Base-by-base conservation (phyloP, 2,888 invertebrate genomes). In the Bhutanitis thaidina region DNA sequence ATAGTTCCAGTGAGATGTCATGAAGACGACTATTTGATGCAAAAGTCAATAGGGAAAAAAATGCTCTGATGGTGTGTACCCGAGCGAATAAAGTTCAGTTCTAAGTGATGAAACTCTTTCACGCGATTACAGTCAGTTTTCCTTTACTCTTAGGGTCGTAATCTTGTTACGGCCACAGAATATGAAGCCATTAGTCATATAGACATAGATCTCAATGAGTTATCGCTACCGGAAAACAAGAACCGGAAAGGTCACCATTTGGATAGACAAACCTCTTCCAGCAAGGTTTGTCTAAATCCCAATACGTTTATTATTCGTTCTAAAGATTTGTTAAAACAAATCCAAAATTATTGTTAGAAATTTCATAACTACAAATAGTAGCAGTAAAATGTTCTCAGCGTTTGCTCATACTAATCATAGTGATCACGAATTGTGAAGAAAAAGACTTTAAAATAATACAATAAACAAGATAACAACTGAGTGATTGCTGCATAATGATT, bases 11-110 rank as follows among this genome's bases (percentile, higher is more conserved):
- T 49, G 40, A 43, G 43, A 53, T 49, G 54, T 46, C 49, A 30
- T 43, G 52, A 56, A 58, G 65, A 62, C 71, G 70, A 75, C 77
- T 72, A 71, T 70, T 65, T 67, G 57, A 54, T 59, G 64, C 56
- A 52, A 62, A 62, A 58, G 63, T 67, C 69, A 74, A 74, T 74
- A 74, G 76, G 77, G n/a, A 74, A 78, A 77, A 77, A 67, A 65
- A 59, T 53, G 43, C 15, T 34, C 47, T 54, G 48, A 51, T 56
- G 45, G 29, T 46, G 57, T 49, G 60, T 55, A 52, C 15, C 38
- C 52, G 47, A 43, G 47, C 52, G 52, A 44, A 40, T 47, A 39
- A 13, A 52, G 47, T 38, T 47, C 10, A 32, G 15, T 43, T 37
- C 13, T 25, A 10, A 34, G n/a, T 2, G 10, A 5, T 10, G 5